Evolutionary conservation across 1,140 invertebrate species (phyloP).

Genomic region (Drosophila punjabiensis): DNA sequence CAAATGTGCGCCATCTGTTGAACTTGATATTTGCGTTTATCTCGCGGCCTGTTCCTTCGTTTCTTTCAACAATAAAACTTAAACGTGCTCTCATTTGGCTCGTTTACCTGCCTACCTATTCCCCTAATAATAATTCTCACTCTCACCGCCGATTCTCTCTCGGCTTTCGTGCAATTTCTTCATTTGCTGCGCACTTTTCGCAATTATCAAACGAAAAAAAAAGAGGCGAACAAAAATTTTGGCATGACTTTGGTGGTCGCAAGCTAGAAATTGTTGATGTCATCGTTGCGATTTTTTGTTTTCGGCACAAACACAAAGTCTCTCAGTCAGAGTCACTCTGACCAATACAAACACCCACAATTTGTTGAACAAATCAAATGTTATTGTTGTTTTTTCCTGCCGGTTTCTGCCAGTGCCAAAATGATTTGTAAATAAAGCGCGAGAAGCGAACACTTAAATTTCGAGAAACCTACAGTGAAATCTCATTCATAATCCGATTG

Average conservation of each 20-base stretch:
- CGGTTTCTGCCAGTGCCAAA: conserved; percentile 47
- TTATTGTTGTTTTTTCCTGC: conserved; percentile 37
- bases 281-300: conserved; percentile 65
- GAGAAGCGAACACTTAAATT: conserved; percentile 41
- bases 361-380: conserved; percentile 47
- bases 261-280: conserved; percentile 67
- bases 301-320: conserved; percentile 23
- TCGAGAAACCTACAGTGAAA: conserved; percentile 20
- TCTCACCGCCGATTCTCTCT: conserved; percentile 12
- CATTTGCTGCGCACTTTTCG: conserved; percentile 67
- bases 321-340: background rate
- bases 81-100: conserved; percentile 13
- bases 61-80: conserved; percentile 14
- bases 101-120: conserved; percentile 7
- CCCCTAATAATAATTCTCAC: conserved; percentile 1
- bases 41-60: conserved; percentile 2
- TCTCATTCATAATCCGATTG: conserved; percentile 13
- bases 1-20: conserved; percentile 70
- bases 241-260: conserved; percentile 16
- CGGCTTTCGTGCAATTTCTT: conserved; percentile 66
- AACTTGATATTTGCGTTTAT: conserved; percentile 55
- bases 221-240: conserved; percentile 15
- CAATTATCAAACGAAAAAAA: conserved; percentile 61
- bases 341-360: conserved; percentile 17
- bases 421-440: conserved; percentile 55